Conservation (phyloP, 1,140 invertebrate species). For the Nebria ingens region DNA sequence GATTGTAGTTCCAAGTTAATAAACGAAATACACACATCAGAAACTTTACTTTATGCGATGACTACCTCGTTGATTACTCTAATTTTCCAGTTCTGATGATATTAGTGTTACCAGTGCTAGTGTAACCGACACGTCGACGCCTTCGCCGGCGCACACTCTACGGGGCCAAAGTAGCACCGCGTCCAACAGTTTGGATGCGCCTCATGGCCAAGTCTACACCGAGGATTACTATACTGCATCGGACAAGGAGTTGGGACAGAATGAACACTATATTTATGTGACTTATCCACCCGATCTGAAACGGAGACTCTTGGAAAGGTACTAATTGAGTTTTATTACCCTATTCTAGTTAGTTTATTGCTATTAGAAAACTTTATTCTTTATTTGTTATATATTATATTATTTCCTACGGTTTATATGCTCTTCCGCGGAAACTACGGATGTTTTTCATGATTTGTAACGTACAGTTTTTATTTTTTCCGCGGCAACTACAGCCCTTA, state of each 20-base stretch:
- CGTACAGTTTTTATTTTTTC: too few species aligned
- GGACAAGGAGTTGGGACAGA: constrained; percentile 32
- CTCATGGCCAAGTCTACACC: constrained; percentile 31
- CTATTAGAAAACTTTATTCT: too few species aligned
- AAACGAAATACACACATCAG: too few species aligned
- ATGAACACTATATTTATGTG: constrained; percentile 69
- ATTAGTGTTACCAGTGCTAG: constrained; percentile 49
- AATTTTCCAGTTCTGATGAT: constrained; percentile 50
- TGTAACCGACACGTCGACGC: constrained; percentile 49
- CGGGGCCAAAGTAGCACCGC: constrained; percentile 33
- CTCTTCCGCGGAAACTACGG: too few species aligned
- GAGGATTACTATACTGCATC: constrained; percentile 36
- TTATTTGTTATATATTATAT: too few species aligned
- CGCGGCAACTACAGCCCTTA: too few species aligned
- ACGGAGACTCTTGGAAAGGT: constrained; percentile 68
- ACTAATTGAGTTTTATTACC: too few species aligned
- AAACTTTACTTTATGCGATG: not conserved
- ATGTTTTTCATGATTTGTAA: too few species aligned
- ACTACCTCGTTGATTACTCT: constrained; percentile 14
- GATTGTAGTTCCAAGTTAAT: too few species aligned
- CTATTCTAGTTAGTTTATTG: too few species aligned
- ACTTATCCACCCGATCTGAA: constrained; percentile 76
- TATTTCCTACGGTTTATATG: too few species aligned
- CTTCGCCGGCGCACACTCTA: constrained; percentile 43
- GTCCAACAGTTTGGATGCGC: constrained; percentile 26